Evolutionary conservation across 1,140 invertebrate genomes (phyloP).

Genomic region (Pseudomyrmex concolor): DNA sequence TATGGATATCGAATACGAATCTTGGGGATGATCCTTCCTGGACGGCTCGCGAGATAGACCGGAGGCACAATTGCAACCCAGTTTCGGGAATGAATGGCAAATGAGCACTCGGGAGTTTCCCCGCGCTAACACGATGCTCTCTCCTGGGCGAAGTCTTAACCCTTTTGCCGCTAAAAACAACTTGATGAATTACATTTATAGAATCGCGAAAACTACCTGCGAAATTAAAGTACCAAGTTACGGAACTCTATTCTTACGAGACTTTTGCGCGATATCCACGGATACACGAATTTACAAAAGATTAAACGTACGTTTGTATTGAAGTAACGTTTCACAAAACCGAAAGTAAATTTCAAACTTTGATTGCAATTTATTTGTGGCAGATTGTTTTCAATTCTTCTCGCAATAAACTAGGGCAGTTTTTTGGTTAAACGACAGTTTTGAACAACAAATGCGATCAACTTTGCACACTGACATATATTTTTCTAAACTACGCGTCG

Average conservation of each 20-base stretch:
- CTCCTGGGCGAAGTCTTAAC: constrained; percentile 12
- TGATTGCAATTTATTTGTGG: too few species aligned
- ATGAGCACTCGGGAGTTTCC: constrained; percentile 29
- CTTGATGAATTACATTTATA: constrained; percentile 22
- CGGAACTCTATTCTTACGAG: background rate
- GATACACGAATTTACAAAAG: background rate
- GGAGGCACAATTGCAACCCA: constrained; percentile 68
- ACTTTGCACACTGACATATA: too few species aligned
- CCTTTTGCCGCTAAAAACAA: constrained; percentile 31
- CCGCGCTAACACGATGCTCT: background rate
- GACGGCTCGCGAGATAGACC: constrained; percentile 53
- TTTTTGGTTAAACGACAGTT: too few species aligned
- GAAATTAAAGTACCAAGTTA: background rate
- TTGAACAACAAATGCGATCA: too few species aligned
- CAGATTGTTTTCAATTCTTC: too few species aligned
- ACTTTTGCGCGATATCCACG: background rate
- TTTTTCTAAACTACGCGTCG: background rate
- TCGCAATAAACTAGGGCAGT: too few species aligned
- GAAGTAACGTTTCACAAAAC: background rate
- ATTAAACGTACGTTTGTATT: background rate
- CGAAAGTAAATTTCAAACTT: too few species aligned
- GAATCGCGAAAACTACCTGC: constrained; percentile 15
- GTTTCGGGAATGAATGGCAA: constrained; percentile 69
- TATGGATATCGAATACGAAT: constrained; percentile 69
- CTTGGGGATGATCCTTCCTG: constrained; percentile 43